Percentiles rank a stretch among this genome's conserved stretches.
These are phyloP conservation scores for Panagrolaimus sp. DNA, from an alignment of 1,140 invertebrate species.

Conservation along the genomic window DNA sequence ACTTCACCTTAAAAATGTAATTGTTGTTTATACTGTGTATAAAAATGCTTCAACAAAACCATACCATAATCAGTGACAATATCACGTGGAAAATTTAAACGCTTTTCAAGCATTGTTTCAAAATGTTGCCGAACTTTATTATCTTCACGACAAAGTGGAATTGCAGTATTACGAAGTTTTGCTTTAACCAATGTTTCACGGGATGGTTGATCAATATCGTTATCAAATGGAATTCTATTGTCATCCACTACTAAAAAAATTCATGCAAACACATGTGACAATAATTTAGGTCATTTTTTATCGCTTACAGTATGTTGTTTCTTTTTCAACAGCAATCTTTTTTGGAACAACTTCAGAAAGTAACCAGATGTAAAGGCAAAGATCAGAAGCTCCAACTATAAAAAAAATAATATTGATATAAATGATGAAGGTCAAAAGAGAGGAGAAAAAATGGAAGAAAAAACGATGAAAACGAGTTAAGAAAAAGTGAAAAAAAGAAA, in stretches of 20 bases:
- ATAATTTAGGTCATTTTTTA: neutral
- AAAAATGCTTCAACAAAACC: constrained; percentile 3
- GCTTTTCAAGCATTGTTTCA: constrained; percentile 30
- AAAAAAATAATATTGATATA: neutral
- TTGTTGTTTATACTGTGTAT: neutral
- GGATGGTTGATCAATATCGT: neutral
- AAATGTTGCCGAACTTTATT: constrained; percentile 32
- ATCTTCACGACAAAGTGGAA: constrained; percentile 29
- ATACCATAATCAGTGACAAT: constrained; percentile 38
- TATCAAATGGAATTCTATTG: constrained; percentile 20
- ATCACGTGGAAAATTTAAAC: constrained; percentile 36
- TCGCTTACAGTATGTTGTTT: constrained; percentile 33
- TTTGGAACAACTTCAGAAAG: constrained; percentile 46
- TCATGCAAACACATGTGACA: neutral
- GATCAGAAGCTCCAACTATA: constrained; percentile 44
- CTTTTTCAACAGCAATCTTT: constrained; percentile 37
- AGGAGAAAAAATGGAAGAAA: neutral
- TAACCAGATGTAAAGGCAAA: constrained; percentile 52
- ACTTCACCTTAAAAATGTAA: constrained; percentile 23
- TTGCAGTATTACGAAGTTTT: constrained; percentile 19
- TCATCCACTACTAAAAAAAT: constrained; percentile 33
- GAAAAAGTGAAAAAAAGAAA: too few species aligned
- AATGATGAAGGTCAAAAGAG: neutral
- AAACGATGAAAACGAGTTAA: neutral
- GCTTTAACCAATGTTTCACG: constrained; percentile 20